Base-by-base conservation (phyloP, 2,797 vertebrate genomes). In the Melanotaenia nigrans region DNA sequence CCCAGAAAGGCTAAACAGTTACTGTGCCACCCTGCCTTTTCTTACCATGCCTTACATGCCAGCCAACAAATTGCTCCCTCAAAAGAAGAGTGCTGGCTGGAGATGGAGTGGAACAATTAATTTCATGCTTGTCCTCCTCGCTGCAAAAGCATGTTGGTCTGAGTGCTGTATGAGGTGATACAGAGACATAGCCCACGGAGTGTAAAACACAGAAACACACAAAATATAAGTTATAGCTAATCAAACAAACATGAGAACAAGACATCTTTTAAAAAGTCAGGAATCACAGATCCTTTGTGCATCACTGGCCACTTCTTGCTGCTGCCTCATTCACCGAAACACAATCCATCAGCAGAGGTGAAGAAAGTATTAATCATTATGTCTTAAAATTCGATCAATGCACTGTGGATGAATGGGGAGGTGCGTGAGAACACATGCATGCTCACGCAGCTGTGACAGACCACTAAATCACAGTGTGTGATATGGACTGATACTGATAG, bases 51-150 rank as follows among this genome's bases (percentile, higher is more conserved):
- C 55, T 71, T 72, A 85, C 92, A 93, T 89, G 89, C 69, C 83
- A 90, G 58, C 90, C 93, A 92, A 95, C 94, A 96, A 96, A 97
- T 96, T 95, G 95, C 94, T 94, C 95, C 93, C 92, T 95, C 92
- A 94, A 95, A 96, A 95, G 94, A 96, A 94, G 93, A 95, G 94
- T 84, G 88, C 92, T 90, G 94, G 92, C 91, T 90, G 94, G 95
- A 97, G 95, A 96, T 94, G 95, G 95, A 96, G 95, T 96, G 96
- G 96, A 98, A 97, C 96, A 96, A 97, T 97, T 97, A 94, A 98
- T 99, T 97, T 97, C 96, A 96, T 94, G 96, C 95, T 94, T 97
- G 96, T 97, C 96, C 95, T 95, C 95, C 91, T 92, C 84, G 92
- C 89, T 93, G 96, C 95, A 94, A 95, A 96, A 94, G 93, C 90